Evolutionary conservation across 2,113 vertebrate species (phyloP).

Genomic region (Psilopogon haemacephalus): DNA sequence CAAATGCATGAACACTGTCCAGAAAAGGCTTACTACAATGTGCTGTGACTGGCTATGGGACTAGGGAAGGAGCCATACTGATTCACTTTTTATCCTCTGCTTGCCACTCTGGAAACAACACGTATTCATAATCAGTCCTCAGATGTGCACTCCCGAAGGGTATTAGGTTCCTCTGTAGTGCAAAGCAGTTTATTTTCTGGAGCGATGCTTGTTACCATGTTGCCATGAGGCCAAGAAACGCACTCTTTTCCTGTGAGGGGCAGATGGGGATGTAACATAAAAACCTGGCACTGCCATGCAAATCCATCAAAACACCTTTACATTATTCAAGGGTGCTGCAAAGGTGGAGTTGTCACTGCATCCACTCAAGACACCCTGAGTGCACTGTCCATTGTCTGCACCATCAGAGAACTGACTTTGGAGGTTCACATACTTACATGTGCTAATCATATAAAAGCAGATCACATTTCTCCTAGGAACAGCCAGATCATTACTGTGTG

Average conservation of each 20-base stretch:
- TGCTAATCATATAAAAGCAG: neutral
- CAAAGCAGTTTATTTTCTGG: neutral
- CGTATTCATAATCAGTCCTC: neutral
- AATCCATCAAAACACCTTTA: neutral
- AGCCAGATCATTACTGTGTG: neutral
- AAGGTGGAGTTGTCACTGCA: neutral
- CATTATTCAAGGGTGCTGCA: neutral
- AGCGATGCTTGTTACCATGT: neutral
- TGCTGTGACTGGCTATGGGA: neutral
- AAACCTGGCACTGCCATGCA: neutral
- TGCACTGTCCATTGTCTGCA: neutral
- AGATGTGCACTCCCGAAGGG: neutral
- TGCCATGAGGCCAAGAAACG: neutral
- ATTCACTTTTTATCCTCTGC: neutral
- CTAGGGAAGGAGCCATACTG: neutral
- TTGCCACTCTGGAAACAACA: neutral
- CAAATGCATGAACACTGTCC: neutral
- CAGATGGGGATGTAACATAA: neutral
- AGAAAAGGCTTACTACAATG: neutral
- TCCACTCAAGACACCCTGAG: neutral
- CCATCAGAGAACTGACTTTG: neutral
- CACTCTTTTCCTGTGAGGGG: neutral
- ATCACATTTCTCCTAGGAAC: neutral
- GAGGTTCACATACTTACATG: neutral
- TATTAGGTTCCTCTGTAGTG: neutral